Evolutionary conservation across 2,797 vertebrate species (phyloP).

Genomic region (Aplochiton taeniatus): DNA sequence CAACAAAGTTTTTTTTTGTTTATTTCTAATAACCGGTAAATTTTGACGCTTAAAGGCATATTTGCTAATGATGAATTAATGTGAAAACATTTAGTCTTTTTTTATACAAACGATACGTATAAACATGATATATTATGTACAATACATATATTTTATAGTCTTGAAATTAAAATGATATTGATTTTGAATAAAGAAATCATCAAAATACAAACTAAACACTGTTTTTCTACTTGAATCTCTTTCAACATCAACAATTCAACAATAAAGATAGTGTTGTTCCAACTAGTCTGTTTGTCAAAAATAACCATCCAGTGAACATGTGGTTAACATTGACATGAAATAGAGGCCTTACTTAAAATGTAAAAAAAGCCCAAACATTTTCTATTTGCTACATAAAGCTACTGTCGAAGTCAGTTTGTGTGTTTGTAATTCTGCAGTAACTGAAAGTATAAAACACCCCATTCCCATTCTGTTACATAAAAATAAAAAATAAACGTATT

Average conservation of each 20-base stretch:
- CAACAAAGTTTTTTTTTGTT: conserved; percentile 3
- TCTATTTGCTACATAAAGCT: conserved; percentile 60
- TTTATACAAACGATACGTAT: conserved; percentile 38
- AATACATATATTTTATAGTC: conserved; percentile 53
- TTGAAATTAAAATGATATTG: conserved; percentile 22
- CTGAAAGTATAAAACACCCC: conserved; percentile 21
- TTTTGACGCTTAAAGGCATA: conserved; percentile 15
- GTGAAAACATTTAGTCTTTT: conserved; percentile 36
- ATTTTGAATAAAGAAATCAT: conserved; percentile 18
- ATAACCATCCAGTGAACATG: not conserved
- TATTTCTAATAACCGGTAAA: conserved; percentile 8
- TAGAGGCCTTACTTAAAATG: not conserved
- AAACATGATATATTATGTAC: conserved; percentile 44
- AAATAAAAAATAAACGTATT: conserved; percentile 9
- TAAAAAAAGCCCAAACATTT: not conserved
- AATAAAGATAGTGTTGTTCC: not conserved
- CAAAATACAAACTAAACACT: conserved; percentile 20
- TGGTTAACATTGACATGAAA: conserved; percentile 34
- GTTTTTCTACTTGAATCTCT: conserved; percentile 12
- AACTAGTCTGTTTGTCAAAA: conserved; percentile 9
- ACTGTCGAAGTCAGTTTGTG: conserved; percentile 39
- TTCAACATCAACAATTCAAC: conserved; percentile 8
- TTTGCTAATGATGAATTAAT: conserved; percentile 34
- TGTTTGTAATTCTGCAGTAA: not conserved
- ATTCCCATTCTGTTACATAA: not conserved